Evolutionary conservation across 2,113 vertebrate genomes (phyloP).

Genomic region (Entelurus aequoreus): DNA sequence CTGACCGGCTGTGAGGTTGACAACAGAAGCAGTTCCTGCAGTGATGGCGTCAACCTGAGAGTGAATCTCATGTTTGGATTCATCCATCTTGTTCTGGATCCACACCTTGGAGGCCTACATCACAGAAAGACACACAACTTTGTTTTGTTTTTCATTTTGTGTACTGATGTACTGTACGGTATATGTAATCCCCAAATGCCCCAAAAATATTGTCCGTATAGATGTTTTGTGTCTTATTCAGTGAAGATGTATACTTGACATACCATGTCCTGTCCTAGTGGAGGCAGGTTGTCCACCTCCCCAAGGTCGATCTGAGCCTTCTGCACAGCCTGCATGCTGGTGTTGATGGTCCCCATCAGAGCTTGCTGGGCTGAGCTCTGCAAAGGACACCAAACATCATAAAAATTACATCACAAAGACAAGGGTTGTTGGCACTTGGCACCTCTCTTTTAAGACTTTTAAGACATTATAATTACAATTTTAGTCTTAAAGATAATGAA

Average conservation of each 20-base stretch:
- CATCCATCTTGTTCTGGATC: conserved; percentile 99
- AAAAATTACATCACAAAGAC: background rate
- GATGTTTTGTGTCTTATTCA: background rate
- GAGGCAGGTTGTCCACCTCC: conserved; percentile 87
- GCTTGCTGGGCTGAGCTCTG: conserved; percentile 98
- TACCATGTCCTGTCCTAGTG: conserved; percentile 96
- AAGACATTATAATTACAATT: no score
- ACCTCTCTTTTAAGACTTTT: no score
- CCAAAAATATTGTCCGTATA: background rate
- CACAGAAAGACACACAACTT: no score
- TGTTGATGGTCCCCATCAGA: conserved; percentile 97
- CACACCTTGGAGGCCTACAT: conserved; percentile 90
- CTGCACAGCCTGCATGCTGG: conserved; percentile 96
- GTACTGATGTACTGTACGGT: no score
- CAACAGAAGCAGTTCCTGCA: conserved; percentile 95
- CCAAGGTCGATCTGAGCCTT: conserved; percentile 91
- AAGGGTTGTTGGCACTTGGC: no score
- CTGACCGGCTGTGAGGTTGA: conserved; percentile 97
- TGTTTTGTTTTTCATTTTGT: no score
- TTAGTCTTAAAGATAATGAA: no score
- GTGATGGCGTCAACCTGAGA: conserved; percentile 98
- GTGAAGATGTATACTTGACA: background rate
- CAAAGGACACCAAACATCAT: conserved; percentile 1
- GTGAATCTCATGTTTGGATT: conserved; percentile 99
- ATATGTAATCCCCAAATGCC: no score